Base-by-base conservation (phyloP, 2,888 invertebrate species). In the Lithosia quadra region DNA sequence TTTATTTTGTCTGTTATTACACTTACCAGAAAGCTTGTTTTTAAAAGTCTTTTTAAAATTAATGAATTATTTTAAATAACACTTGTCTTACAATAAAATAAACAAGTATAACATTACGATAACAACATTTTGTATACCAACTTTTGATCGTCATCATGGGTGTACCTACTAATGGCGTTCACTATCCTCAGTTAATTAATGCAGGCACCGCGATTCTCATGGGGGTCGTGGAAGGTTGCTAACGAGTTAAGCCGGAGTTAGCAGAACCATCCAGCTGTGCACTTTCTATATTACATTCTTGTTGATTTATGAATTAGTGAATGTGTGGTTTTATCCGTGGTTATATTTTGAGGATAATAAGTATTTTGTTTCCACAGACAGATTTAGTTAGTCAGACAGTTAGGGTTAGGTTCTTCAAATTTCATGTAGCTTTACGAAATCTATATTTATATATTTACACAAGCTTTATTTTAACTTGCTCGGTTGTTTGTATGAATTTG, bases 261-360 rank as follows among this genome's bases (percentile, higher is more conserved):
- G 55, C 11, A 56, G 55, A 22, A 56, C 13, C 24, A 21, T 11
- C 55, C 55, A 24, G 13, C 24, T 56, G 11, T 24, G 33, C 15
- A 58, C 18, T 57, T 33, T 57, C 57, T 58, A 13, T 15, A n/a
- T 58, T 58, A 58, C 18, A 18, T 58, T 58, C 18, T 58, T 18
- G 28, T 24, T 28, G 13, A 56, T 21, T 56, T 56, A 56, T 56
- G 55, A 49, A 49, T n/a, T 49, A 49, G 1, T 43, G 18, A 49
- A 18, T 49, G 9, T n/a, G 49, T 49, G 18, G 18, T 43, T 43
- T 43, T 43, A 18, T 49, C n/a, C n/a, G 49, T 49, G 49, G n/a
- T 49, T 49, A 49, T 49, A 49, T 49, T 49, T n/a, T 49, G 49
- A n/a, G 8, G n/a, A 49, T 49, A n/a, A 49, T 9, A 5, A 43